Percentiles rank a stretch among this genome's conserved stretches.
Evolutionary conservation across 2,113 vertebrate species (phyloP).

Genomic region (Corapipo altera): DNA sequence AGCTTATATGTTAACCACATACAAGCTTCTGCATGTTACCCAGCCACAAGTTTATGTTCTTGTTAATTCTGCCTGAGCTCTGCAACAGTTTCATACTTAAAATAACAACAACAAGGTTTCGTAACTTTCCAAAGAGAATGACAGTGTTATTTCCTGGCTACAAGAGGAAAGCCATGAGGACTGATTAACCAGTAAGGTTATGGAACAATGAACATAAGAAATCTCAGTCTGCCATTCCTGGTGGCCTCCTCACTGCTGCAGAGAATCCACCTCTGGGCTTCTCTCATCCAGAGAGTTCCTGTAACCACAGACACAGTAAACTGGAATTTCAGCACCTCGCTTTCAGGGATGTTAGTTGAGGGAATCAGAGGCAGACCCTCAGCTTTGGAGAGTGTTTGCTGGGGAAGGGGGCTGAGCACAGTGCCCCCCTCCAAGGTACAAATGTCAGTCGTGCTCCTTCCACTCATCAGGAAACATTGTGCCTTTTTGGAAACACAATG

Average conservation of each 20-base stretch:
- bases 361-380: not conserved
- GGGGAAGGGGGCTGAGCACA: not conserved
- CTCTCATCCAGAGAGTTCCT: not conserved
- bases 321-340: not conserved
- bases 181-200: not conserved
- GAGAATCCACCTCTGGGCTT: not conserved
- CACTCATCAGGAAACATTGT: fast-evolving
- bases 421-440: fast-evolving
- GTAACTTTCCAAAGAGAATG: not conserved
- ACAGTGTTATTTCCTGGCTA: not conserved
- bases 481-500: not conserved
- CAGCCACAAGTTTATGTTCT: not conserved
- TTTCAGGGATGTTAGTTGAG: not conserved
- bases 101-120: not conserved
- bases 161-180: not conserved
- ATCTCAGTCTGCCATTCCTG: not conserved
- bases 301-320: not conserved
- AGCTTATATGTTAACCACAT: not conserved
- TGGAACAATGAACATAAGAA: not conserved
- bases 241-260: not conserved
- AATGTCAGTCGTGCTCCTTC: not conserved
- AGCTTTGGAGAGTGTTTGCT: not conserved
- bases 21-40: not conserved
- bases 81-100: not conserved
- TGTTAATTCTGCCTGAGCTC: not conserved